Evolutionary conservation across 2,113 vertebrate species (phyloP).

Genomic region (Phrynosoma blainvillii): DNA sequence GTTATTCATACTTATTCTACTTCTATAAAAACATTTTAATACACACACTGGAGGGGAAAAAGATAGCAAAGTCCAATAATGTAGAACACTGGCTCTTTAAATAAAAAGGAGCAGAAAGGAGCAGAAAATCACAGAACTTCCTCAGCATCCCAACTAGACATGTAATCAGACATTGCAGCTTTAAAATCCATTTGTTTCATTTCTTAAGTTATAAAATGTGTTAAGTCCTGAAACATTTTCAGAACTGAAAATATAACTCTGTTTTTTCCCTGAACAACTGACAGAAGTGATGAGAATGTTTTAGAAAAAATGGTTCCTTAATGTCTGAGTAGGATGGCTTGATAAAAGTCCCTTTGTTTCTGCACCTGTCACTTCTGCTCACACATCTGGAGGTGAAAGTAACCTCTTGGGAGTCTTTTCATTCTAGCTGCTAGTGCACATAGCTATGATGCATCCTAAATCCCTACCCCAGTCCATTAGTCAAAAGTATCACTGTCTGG

Average conservation of each 20-base stretch:
- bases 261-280: background rate
- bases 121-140: background rate
- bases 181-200: background rate
- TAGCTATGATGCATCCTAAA: background rate
- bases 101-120: background rate
- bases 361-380: background rate
- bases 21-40: background rate
- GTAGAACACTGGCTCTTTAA: background rate
- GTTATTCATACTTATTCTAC: background rate
- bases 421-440: background rate
- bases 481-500: background rate
- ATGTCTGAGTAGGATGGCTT: background rate
- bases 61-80: conserved; percentile 16
- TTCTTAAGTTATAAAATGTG: background rate
- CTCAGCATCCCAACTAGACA: background rate
- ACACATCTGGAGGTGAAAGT: background rate
- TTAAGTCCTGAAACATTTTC: background rate
- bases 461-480: background rate
- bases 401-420: background rate
- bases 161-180: background rate
- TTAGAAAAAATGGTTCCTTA: background rate
- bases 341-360: background rate
- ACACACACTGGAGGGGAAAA: background rate
- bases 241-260: background rate
- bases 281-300: background rate